Conservation (phyloP, 2,113 vertebrate genomes). For the Petrocephalus zakoni region DNA sequence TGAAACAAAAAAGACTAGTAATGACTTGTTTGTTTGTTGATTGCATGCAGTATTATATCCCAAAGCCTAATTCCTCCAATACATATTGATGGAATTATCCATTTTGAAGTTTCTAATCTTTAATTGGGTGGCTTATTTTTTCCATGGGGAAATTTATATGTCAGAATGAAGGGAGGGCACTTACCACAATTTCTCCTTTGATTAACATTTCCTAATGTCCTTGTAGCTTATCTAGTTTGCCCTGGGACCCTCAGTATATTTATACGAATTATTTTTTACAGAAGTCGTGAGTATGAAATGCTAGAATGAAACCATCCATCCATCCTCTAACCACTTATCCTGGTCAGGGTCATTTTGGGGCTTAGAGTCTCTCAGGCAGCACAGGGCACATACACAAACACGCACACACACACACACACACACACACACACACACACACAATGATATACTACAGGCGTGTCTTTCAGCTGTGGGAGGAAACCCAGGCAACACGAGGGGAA, state of each 20-base stretch:
- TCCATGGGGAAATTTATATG: neutral
- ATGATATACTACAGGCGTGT: too few species aligned
- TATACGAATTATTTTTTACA: neutral
- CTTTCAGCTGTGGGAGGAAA: too few species aligned
- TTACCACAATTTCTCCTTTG: neutral
- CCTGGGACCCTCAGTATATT: neutral
- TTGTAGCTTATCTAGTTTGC: neutral
- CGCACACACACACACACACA: too few species aligned
- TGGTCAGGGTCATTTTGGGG: neutral
- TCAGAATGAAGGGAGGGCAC: neutral
- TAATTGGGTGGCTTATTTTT: neutral
- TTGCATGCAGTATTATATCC: neutral
- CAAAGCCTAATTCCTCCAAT: neutral
- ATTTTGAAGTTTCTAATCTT: neutral
- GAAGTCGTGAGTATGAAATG: neutral
- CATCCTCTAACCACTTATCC: neutral
- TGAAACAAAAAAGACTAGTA: neutral
- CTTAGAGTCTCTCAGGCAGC: neutral
- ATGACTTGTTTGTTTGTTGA: neutral
- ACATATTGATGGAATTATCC: slow-evolving; percentile 10
- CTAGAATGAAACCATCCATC: slow-evolving; percentile 16
- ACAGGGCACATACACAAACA: neutral
- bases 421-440: neutral
- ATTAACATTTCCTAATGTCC: neutral
- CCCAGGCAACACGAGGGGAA: neutral